phyloP scores from a whole-genome alignment of 2,113 vertebrate species.

The Steatornis caripensis region DNA sequence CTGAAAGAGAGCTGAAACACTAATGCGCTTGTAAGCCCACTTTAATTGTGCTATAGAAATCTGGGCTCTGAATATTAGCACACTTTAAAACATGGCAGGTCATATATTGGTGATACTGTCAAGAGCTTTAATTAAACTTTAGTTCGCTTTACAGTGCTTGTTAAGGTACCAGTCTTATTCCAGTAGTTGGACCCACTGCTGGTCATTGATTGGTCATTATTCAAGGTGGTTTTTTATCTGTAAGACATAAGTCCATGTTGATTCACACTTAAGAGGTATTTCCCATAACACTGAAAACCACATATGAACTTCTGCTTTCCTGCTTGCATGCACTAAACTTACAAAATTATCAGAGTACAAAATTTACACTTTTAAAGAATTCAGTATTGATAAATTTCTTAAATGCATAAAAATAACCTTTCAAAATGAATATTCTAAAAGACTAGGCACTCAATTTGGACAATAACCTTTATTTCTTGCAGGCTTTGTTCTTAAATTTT shows the following conservation, averaged over 20 bases:
- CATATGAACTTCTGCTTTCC: accelerated
- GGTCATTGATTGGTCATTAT: background rate
- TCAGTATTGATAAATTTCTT: background rate
- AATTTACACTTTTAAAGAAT: background rate
- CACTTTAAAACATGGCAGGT: background rate
- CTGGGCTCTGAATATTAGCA: background rate
- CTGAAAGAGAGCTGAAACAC: background rate
- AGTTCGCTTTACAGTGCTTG: background rate
- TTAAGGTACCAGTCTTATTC: accelerated
- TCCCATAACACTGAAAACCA: background rate
- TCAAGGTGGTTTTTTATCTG: background rate
- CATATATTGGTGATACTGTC: background rate
- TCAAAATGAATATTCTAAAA: background rate
- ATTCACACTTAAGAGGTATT: background rate
- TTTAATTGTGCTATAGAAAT: background rate
- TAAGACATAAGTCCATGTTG: accelerated
- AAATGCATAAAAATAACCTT: background rate
- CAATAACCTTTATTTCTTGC: background rate
- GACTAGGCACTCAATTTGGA: background rate
- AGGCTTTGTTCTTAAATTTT: accelerated
- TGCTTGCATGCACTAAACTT: accelerated
- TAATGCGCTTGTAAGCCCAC: background rate
- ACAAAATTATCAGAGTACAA: background rate
- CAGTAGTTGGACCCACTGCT: background rate
- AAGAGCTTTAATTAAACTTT: background rate